These are phyloP conservation scores for Coptotermes formosanus DNA, from an alignment of 1,140 invertebrate genomes.

Conservation along the genomic window DNA sequence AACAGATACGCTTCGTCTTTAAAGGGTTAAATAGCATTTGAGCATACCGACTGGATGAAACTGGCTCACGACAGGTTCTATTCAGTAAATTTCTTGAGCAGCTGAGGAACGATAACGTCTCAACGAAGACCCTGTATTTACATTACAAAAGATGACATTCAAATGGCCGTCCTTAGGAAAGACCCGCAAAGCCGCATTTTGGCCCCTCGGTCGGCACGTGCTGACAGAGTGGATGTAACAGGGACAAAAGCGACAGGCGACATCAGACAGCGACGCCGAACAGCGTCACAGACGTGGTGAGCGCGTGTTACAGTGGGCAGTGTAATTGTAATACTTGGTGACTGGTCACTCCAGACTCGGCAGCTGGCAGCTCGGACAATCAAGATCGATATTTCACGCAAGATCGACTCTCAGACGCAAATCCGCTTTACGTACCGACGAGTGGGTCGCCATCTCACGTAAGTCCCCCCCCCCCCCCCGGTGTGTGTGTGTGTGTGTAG, in stretches of 20 bases:
- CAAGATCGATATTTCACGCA: background rate
- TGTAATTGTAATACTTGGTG: background rate
- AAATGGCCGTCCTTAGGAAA: too few species aligned
- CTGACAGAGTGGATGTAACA: background rate
- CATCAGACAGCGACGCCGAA: background rate
- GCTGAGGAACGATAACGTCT: too few species aligned
- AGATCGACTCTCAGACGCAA: slow-evolving; percentile 4
- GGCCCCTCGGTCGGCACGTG: background rate
- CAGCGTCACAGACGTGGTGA: too few species aligned
- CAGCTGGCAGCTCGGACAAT: background rate
- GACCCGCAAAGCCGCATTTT: too few species aligned
- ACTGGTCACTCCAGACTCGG: background rate
- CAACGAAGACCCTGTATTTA: too few species aligned
- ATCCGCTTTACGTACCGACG: background rate
- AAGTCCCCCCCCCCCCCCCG: background rate
- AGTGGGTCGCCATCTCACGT: background rate
- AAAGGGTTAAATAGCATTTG: too few species aligned
- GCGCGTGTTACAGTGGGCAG: background rate
- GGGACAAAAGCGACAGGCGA: background rate
- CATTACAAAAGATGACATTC: too few species aligned
- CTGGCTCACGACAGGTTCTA: too few species aligned
- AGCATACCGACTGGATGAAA: too few species aligned
- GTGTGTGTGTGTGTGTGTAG: too few species aligned
- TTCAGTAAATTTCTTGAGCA: too few species aligned
- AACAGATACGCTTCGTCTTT: too few species aligned